These are phyloP conservation scores for Prosapia bicincta DNA, from an alignment of 2,888 invertebrate genomes.

Conservation along the genomic window DNA sequence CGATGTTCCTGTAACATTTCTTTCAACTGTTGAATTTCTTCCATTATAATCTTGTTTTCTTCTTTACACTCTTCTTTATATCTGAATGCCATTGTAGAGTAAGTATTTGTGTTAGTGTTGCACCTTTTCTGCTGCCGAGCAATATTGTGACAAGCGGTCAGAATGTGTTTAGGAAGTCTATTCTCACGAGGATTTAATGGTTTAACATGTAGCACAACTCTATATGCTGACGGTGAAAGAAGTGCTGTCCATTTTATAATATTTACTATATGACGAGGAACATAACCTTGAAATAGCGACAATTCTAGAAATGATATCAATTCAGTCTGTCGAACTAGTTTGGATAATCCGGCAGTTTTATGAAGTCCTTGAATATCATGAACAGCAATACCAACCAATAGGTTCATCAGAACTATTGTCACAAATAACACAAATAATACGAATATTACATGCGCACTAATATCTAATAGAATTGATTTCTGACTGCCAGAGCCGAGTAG, in stretches of 20 bases:
- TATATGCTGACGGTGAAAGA: slow-evolving; percentile 75
- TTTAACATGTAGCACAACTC: slow-evolving; percentile 78
- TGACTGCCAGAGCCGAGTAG: slow-evolving; percentile 53
- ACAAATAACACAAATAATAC: slow-evolving; percentile 78
- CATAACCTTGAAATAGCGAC: slow-evolving; percentile 73
- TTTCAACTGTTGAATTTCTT: slow-evolving; percentile 67
- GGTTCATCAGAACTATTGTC: slow-evolving; percentile 81
- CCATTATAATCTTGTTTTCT: slow-evolving; percentile 58
- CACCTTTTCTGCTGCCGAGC: slow-evolving; percentile 55
- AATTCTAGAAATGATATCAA: slow-evolving; percentile 82
- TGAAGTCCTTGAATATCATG: slow-evolving; percentile 83
- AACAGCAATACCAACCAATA: slow-evolving; percentile 81
- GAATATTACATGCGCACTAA: slow-evolving; percentile 79
- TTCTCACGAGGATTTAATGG: slow-evolving; percentile 81
- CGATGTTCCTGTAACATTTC: slow-evolving; percentile 34
- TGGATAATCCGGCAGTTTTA: slow-evolving; percentile 80
- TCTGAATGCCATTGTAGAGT: slow-evolving; percentile 48
- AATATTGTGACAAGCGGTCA: slow-evolving; percentile 76
- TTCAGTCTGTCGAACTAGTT: slow-evolving; percentile 79
- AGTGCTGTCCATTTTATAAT: slow-evolving; percentile 73
- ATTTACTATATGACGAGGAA: slow-evolving; percentile 67
- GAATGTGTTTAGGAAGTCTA: slow-evolving; percentile 71
- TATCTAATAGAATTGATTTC: slow-evolving; percentile 61
- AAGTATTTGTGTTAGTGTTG: slow-evolving; percentile 22
- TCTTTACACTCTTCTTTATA: slow-evolving; percentile 62